Conservation (phyloP, 1,140 invertebrate species). For the Atta colombica region DNA sequence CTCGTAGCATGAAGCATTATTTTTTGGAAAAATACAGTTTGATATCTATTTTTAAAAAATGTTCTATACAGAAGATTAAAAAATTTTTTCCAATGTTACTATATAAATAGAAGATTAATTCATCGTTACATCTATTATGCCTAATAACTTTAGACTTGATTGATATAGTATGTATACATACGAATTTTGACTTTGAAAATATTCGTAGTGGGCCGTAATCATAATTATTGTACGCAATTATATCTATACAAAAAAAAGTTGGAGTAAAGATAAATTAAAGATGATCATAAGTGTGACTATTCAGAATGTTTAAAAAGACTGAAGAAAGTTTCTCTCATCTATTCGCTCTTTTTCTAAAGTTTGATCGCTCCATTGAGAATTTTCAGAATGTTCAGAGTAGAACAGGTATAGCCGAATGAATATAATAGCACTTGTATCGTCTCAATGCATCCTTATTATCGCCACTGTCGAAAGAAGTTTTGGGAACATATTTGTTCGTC, state of each 20-base stretch:
- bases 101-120: background rate
- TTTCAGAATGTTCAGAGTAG: constrained; percentile 80
- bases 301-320: constrained; percentile 19
- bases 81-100: no score
- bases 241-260: background rate
- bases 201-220: background rate
- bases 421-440: constrained; percentile 73
- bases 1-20: no score
- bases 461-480: constrained; percentile 79
- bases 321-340: constrained; percentile 39
- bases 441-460: constrained; percentile 80
- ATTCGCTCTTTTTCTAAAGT: constrained; percentile 55
- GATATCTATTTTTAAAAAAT: no score
- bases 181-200: background rate
- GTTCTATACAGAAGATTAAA: no score
- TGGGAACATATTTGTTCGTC: constrained; percentile 75
- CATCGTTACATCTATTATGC: background rate
- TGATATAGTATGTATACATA: background rate
- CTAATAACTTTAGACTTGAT: background rate
- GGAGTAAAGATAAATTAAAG: constrained; percentile 4
- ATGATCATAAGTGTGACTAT: background rate
- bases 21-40: no score
- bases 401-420: constrained; percentile 74
- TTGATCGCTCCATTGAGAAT: constrained; percentile 70
- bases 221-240: constrained; percentile 5